Base-by-base conservation (phyloP, 2,888 invertebrate species). In the Seladonia tumulorum region DNA sequence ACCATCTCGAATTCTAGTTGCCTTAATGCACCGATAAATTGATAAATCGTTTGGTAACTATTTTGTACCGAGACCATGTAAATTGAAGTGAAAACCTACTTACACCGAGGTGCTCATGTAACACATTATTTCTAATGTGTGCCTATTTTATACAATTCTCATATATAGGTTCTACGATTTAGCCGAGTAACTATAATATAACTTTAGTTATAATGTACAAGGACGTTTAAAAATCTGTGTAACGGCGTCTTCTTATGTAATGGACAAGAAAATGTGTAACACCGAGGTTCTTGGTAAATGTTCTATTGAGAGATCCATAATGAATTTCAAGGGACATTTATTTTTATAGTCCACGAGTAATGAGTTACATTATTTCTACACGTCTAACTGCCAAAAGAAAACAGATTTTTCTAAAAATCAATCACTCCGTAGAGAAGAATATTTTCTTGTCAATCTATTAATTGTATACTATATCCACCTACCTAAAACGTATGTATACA, bases 1-100 rank as follows among this genome's bases (percentile, higher is more conserved):
- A 81, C 72, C 63, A 83, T 78, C 90, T 93, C 92, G 91, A 92
- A 88, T 89, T 91, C 90, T 89, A 92, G 92, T 93, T 93, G 94
- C 94, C 94, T 94, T 94, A 94, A 90, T 89, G 88, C 92, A 92
- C 89, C 92, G 89, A 91, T 89, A 92, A 88, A 92, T 90, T 90
- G 91, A 90, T 89, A 90, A 63, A 86, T 86, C 85, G 90, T 92
- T 93, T 91, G 92, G 92, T 93, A 94, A 87, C 89, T 90, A 93
- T 92, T 92, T 92, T 92, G 73, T 92, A 90, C 72, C 63, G 79
- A 86, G 85, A 88, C 81, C 83, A 85, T 91, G 87, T 88, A 88
- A 81, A 89, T 88, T 89, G 88, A 87, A 90, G 87, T 83, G 76
- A 74, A 88, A 79, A 86, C 83, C 84, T 86, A 83, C 86, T 89